Evolutionary conservation across 2,113 vertebrate species (phyloP).

Genomic region (Haemorhous mexicanus): DNA sequence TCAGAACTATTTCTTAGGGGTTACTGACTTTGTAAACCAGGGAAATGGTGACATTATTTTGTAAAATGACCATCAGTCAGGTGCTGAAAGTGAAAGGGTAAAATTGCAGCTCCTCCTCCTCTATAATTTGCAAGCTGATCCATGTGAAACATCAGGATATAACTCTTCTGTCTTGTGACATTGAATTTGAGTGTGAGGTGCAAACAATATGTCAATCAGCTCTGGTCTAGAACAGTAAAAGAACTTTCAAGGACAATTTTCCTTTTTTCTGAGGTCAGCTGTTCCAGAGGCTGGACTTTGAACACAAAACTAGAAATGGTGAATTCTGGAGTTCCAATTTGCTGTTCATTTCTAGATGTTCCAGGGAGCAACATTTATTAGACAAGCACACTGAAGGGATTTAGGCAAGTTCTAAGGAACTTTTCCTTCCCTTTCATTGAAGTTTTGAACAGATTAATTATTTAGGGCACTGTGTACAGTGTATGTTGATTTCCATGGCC

Average conservation of each 20-base stretch:
- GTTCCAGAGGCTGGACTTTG: not conserved
- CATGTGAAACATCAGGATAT: not conserved
- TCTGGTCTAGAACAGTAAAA: not conserved
- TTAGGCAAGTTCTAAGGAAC: not conserved
- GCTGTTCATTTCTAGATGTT: not conserved
- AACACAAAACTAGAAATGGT: not conserved
- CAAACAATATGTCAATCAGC: constrained; percentile 19
- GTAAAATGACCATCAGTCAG: constrained; percentile 29
- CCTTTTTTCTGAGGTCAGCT: not conserved
- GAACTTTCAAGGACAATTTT: not conserved
- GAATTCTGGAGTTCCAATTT: not conserved
- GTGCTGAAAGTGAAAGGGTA: constrained; percentile 64
- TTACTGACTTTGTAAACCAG: constrained; percentile 60
- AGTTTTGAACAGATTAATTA: not conserved
- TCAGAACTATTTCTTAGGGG: constrained; percentile 38
- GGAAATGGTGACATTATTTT: constrained; percentile 24
- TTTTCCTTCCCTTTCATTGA: not conserved
- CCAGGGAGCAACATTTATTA: not conserved
- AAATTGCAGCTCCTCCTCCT: constrained; percentile 15
- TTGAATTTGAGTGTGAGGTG: constrained; percentile 1
- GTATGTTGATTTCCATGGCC: not conserved
- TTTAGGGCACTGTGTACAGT: not conserved
- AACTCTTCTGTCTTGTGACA: not conserved
- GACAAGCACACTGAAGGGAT: not conserved
- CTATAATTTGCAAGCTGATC: not conserved